A percentile compares a stretch with the other conserved stretches of the same genome.
Conservation (phyloP, 2,113 vertebrate species). For the Lampris megalopsis region DNA sequence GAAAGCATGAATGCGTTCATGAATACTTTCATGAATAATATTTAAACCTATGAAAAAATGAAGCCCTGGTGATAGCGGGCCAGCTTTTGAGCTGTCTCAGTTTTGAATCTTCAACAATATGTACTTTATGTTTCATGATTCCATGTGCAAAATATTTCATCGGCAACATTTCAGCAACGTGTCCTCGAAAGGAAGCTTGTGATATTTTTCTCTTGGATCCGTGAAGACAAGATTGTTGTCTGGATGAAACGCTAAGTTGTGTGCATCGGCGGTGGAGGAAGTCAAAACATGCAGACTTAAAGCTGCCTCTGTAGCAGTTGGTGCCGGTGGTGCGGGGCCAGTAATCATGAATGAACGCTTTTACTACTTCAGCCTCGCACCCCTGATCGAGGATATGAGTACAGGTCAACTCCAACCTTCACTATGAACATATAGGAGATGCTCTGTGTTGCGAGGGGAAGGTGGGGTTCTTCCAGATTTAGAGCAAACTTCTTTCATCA, state of each 20-base stretch:
- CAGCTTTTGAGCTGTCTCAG: conserved; percentile 1
- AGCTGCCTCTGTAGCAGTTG: conserved; percentile 37
- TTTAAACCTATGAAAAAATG: conserved; percentile 54
- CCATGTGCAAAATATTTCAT: conserved; percentile 31
- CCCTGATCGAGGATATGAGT: conserved; percentile 4
- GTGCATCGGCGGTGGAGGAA: conserved; percentile 41
- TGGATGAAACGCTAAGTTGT: conserved; percentile 9
- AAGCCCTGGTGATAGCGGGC: conserved; percentile 12
- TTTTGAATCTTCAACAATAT: conserved; percentile 3
- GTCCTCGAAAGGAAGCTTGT: conserved; percentile 31
- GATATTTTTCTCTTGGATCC: conserved; percentile 15
- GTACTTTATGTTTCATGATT: conserved; percentile 13
- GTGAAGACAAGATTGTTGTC: conserved; percentile 40
- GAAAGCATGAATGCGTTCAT: conserved; percentile 24
- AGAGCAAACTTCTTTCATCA: no score
- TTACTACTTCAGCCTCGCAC: conserved; percentile 11
- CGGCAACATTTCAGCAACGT: conserved; percentile 27
- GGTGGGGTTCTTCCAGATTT: no score
- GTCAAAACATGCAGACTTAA: conserved; percentile 39
- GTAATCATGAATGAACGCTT: conserved; percentile 34
- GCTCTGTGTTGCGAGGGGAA: not conserved
- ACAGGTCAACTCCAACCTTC: not conserved
- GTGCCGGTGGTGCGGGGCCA: conserved; percentile 17
- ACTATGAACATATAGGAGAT: not conserved
- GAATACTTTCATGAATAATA: conserved; percentile 63